Evolutionary conservation across 2,113 vertebrate species (phyloP), one percentile per base, ranked within the genome.

Genomic region (Mystacornis crossleyi): DNA sequence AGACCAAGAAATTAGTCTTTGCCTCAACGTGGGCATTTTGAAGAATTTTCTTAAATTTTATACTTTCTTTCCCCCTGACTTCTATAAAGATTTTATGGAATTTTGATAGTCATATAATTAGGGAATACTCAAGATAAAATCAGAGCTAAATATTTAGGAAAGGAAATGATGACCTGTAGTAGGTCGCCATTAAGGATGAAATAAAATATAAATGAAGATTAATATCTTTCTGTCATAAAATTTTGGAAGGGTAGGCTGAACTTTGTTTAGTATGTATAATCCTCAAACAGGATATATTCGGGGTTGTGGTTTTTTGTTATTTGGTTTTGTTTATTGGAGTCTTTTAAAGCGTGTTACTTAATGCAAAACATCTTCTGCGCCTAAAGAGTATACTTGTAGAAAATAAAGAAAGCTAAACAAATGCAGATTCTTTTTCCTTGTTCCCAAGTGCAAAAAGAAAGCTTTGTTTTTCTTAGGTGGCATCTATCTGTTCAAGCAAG

Each of bases 261-360:
- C 4, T 75, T 65, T 50, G 4, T 25, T 45, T 55, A 40, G 4
- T n/a, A 42, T n/a, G 14, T 26, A 45, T 42, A 61, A 26, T 24
- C 21, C 42, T 47, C 3, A 26, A 55, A n/a, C 4, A 42, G 6
- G 84, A 42, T 51, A 53, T 28, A 55, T 70, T 65, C 8, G 40
- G 4, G 9, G 2, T 47, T 53, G 6, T 33, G 4, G 0, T 0
- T 2, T 75, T 60, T 54, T 48, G 10, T 74, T 61, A 13, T 48
- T 23, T 17, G 18, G 4, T 6, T 78, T 36, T 62, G 18, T 34
- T 33, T 79, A 21, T 9, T 36, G 10, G 16, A 18, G 71, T 55
- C 0, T 12, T 87, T 73, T n/a, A 60, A 71, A 34, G 10, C 3
- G 45, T 2, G 4, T 45, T 71, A 45, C 12, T 80, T 33, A 53